Evolutionary conservation across 2,113 vertebrate genomes (phyloP).

Genomic region (Piprites chloris): DNA sequence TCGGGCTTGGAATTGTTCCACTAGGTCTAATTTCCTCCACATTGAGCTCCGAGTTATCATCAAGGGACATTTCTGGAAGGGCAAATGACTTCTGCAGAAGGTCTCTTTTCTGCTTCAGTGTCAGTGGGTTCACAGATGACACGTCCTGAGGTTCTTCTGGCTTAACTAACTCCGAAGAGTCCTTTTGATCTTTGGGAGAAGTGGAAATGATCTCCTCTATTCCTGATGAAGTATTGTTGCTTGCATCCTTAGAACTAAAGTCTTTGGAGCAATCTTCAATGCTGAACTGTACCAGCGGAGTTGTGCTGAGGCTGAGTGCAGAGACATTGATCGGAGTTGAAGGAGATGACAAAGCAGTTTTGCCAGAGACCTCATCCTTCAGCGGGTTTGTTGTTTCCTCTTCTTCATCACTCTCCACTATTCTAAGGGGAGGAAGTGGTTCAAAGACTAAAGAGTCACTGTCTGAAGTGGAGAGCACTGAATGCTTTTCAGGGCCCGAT

Average conservation of each 20-base stretch:
- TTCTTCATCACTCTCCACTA: conserved; percentile 95
- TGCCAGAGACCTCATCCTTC: conserved; percentile 55
- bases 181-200: conserved; percentile 56
- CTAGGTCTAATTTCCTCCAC: conserved; percentile 67
- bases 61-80: conserved; percentile 85
- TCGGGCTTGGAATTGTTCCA: conserved; percentile 70
- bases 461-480: conserved; percentile 91
- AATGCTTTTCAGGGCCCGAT: conserved; percentile 92
- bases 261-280: conserved; percentile 88
- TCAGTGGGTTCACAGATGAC: conserved; percentile 82
- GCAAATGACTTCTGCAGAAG: conserved; percentile 87
- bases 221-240: conserved; percentile 32
- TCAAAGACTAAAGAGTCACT: conserved; percentile 97
- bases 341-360: conserved; percentile 39
- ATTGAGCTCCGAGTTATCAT: conserved; percentile 70
- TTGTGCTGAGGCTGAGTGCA: conserved; percentile 74
- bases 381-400: conserved; percentile 76
- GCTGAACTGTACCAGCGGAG: conserved; percentile 88
- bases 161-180: conserved; percentile 42
- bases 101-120: conserved; percentile 93
- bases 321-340: conserved; percentile 77
- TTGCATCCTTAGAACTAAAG: conserved; percentile 65
- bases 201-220: conserved; percentile 38
- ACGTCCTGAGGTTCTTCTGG: conserved; percentile 54
- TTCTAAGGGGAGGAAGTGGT: conserved; percentile 89